Conservation (phyloP, 2,888 invertebrate species). For the Hydropsyche betteni region DNA sequence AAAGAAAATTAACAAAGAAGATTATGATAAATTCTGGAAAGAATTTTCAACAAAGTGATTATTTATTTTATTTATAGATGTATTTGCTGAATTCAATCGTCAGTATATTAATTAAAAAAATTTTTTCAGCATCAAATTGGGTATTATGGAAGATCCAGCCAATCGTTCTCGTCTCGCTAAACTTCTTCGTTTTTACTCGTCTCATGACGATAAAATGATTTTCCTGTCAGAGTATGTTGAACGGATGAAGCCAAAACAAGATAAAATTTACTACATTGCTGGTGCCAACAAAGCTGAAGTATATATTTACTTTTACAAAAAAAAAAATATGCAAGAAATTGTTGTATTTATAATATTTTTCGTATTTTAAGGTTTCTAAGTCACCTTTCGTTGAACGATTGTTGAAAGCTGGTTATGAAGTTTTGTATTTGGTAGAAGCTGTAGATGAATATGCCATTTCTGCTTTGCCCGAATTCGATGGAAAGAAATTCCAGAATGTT, state of each 20-base stretch:
- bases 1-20: conserved; percentile 91
- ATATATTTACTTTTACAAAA: conserved; percentile 4
- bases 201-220: conserved; percentile 72
- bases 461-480: conserved; percentile 96
- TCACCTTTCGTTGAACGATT: conserved; percentile 97
- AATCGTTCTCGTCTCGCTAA: conserved; percentile 97
- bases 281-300: conserved; percentile 84
- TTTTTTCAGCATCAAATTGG: conserved; percentile 81
- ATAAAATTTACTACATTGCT: conserved; percentile 96
- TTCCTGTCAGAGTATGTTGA: conserved; percentile 88
- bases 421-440: conserved; percentile 92
- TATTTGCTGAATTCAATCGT: background rate
- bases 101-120: conserved; percentile 35
- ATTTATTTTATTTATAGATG: conserved; percentile 25
- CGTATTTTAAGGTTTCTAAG: conserved; percentile 69
- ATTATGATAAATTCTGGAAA: conserved; percentile 96
- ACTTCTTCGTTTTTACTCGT: conserved; percentile 89
- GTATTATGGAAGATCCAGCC: conserved; percentile 96
- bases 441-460: conserved; percentile 98
- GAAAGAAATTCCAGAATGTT: conserved; percentile 99
- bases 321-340: background rate
- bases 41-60: conserved; percentile 95
- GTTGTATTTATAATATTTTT: background rate
- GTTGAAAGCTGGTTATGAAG: conserved; percentile 92
- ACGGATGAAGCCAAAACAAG: conserved; percentile 95